These are phyloP conservation scores for Sebastiscus albofasciatus DNA, from an alignment of 2,797 vertebrate genomes.

Conservation along the genomic window DNA sequence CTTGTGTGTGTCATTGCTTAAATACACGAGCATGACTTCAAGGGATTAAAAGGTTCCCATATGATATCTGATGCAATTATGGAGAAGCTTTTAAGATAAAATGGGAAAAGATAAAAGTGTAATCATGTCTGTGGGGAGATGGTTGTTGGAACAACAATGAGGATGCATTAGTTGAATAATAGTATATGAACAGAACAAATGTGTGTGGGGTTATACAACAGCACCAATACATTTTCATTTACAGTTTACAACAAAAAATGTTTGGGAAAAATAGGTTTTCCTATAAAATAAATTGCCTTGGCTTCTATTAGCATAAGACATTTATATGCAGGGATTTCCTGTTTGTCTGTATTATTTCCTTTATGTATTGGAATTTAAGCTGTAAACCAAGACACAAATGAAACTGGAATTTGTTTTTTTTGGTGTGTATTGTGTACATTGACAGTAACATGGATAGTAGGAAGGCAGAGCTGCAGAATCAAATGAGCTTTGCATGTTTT, in stretches of 20 bases:
- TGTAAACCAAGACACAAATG: constrained; percentile 8
- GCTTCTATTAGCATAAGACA: neutral
- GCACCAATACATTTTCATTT: constrained; percentile 14
- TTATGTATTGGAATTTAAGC: constrained; percentile 23
- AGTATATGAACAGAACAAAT: constrained; percentile 5
- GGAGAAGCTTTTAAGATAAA: constrained; percentile 55
- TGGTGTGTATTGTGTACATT: constrained; percentile 24
- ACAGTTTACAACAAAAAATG: neutral
- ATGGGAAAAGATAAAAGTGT: constrained; percentile 58
- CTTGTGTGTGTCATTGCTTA: constrained; percentile 44
- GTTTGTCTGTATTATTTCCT: constrained; percentile 16
- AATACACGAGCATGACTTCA: constrained; percentile 54
- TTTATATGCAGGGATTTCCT: constrained; percentile 3
- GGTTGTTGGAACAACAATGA: constrained; percentile 48
- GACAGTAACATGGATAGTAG: constrained; percentile 42
- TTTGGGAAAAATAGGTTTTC: neutral
- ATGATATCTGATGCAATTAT: constrained; percentile 69
- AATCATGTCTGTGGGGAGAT: constrained; percentile 61
- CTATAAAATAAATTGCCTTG: constrained; percentile 1
- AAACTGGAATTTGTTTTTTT: constrained; percentile 5
- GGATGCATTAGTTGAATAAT: constrained; percentile 20
- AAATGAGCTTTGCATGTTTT: constrained; percentile 74
- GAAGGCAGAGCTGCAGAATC: constrained; percentile 56
- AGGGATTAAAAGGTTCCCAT: constrained; percentile 65
- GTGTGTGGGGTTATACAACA: neutral